Evolutionary conservation across 2,888 invertebrate species (phyloP).

Genomic region (Acanthacorydalis orientalis): DNA sequence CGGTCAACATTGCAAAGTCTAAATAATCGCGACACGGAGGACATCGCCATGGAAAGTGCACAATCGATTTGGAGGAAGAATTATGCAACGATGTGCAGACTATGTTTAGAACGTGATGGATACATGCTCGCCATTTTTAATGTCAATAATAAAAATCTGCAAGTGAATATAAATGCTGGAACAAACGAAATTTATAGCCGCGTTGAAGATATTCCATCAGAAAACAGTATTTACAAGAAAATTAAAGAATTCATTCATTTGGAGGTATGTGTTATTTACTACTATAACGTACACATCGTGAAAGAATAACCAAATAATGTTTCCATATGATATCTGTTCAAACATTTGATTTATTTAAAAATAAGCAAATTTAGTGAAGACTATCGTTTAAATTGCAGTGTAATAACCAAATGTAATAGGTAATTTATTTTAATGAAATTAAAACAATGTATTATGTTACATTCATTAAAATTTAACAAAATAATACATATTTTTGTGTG

Average conservation of each 20-base stretch:
- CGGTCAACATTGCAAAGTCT: not conserved
- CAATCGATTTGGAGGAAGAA: constrained; percentile 34
- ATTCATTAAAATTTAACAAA: not conserved
- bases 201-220: constrained; percentile 8
- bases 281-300: too few species aligned
- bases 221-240: constrained; percentile 27
- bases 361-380: too few species aligned
- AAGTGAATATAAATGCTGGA: not conserved
- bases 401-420: too few species aligned
- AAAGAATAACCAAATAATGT: too few species aligned
- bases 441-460: not conserved
- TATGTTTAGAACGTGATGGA: constrained; percentile 45
- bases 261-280: constrained; percentile 18
- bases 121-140: constrained; percentile 46
- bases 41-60: constrained; percentile 19
- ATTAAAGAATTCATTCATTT: constrained; percentile 27
- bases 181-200: not conserved
- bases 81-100: constrained; percentile 45
- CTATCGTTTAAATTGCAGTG: too few species aligned
- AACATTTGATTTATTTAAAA: too few species aligned
- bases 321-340: too few species aligned
- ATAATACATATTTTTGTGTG: not conserved
- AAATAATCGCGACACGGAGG: not conserved
- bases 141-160: constrained; percentile 20
- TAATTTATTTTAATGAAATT: too few species aligned